phyloP scores from a whole-genome alignment of 2,113 vertebrate genomes.

The Aleadryas rufinucha region DNA sequence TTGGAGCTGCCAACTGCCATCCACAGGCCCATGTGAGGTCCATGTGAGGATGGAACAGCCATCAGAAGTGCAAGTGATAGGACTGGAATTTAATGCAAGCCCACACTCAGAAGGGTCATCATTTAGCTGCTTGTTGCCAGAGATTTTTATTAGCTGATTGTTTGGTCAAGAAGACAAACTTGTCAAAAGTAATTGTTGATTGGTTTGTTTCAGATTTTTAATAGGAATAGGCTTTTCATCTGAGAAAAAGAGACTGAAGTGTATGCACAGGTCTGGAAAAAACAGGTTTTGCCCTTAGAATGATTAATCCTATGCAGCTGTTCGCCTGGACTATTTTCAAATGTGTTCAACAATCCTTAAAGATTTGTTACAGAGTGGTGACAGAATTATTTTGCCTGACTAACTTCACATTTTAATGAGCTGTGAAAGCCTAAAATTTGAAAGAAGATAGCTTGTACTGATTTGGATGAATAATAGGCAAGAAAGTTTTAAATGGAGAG shows the following conservation, averaged over 20 bases:
- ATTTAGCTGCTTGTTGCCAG: background rate
- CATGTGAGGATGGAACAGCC: background rate
- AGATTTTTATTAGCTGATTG: background rate
- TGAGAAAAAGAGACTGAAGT: background rate
- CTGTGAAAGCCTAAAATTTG: constrained; percentile 15
- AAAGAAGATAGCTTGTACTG: background rate
- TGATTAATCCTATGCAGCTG: constrained; percentile 48
- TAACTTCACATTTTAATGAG: constrained; percentile 12
- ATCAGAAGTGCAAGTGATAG: background rate
- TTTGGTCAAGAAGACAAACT: background rate
- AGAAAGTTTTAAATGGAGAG: background rate
- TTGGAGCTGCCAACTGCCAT: background rate
- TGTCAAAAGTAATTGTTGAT: background rate
- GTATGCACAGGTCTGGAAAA: constrained; percentile 1
- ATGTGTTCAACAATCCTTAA: constrained; percentile 31
- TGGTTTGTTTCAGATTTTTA: background rate
- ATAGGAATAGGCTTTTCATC: background rate
- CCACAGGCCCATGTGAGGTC: background rate
- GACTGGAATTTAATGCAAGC: background rate
- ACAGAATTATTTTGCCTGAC: constrained; percentile 28
- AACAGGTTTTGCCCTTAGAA: background rate
- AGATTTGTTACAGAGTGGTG: constrained; percentile 22
- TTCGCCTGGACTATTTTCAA: constrained; percentile 42
- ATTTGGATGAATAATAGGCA: background rate
- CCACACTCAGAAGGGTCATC: background rate